phyloP scores from a whole-genome alignment of 2,888 invertebrate genomes.

The Calliscelio sp. region DNA sequence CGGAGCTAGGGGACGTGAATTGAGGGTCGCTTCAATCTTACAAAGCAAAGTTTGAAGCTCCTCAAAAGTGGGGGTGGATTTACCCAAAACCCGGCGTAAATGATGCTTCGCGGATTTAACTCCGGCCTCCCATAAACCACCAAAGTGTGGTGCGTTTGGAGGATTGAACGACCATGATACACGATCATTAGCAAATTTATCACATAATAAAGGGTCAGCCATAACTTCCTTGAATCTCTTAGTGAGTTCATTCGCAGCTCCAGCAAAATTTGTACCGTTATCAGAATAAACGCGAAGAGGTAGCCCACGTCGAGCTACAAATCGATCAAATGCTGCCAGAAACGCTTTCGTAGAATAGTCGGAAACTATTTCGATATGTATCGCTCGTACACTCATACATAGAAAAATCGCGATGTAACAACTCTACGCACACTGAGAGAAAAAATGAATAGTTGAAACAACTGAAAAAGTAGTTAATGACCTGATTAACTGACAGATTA shows the following conservation, averaged over 20 bases:
- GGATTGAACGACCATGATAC: slow-evolving; percentile 49
- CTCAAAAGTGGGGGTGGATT: slow-evolving; percentile 1
- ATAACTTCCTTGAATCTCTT: slow-evolving; percentile 27
- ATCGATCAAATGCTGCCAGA: slow-evolving; percentile 21
- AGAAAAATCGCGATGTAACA: too few species aligned
- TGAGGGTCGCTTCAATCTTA: slow-evolving; percentile 37
- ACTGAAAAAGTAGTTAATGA: too few species aligned
- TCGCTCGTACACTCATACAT: slow-evolving; percentile 20
- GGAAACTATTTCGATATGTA: slow-evolving; percentile 14
- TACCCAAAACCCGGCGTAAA: background rate
- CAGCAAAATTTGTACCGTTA: slow-evolving; percentile 55
- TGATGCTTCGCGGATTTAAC: slow-evolving; percentile 15
- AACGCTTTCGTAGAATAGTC: slow-evolving; percentile 5
- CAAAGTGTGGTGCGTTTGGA: slow-evolving; percentile 20
- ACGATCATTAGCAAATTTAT: background rate
- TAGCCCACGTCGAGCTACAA: slow-evolving; percentile 24
- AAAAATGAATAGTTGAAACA: too few species aligned
- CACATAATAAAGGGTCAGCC: background rate
- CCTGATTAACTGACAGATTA: too few species aligned
- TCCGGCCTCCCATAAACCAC: slow-evolving; percentile 4
- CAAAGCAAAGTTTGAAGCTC: slow-evolving; percentile 2
- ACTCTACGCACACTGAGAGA: too few species aligned
- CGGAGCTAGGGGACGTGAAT: slow-evolving; percentile 61
- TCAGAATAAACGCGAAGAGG: slow-evolving; percentile 46
- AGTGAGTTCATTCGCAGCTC: slow-evolving; percentile 45